phyloP scores from a whole-genome alignment of 2,113 vertebrate species.

The Brachionichthys hirsutus region DNA sequence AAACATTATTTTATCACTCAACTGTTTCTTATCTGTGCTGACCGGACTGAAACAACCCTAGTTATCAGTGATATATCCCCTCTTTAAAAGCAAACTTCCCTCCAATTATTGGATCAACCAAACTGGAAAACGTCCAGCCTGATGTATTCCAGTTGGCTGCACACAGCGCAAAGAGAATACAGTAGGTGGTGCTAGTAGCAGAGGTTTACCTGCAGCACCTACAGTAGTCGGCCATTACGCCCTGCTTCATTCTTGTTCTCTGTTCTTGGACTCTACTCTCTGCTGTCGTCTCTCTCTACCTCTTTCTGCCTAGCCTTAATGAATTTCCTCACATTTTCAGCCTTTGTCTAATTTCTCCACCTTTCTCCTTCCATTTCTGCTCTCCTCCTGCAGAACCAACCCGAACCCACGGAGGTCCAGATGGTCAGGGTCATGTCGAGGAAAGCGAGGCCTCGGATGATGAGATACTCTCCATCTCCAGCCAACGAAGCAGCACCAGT shows the following conservation, averaged over 20 bases:
- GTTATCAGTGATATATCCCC: conserved; percentile 24
- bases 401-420: conserved; percentile 80
- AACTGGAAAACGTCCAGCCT: conserved; percentile 13
- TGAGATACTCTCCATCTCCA: conserved; percentile 95
- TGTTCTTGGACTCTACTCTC: not conserved
- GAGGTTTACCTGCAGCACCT: not conserved
- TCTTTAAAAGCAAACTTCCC: not conserved
- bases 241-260: not conserved
- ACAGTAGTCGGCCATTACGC: conserved; percentile 13
- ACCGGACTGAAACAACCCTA: conserved; percentile 53
- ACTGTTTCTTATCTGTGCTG: conserved; percentile 8
- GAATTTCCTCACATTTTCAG: not conserved
- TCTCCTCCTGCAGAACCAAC: conserved; percentile 68
- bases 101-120: not conserved
- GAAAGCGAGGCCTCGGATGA: conserved; percentile 98
- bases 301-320: not conserved
- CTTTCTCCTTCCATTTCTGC: conserved; percentile 1
- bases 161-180: not conserved
- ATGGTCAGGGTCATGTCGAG: conserved; percentile 85
- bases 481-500: conserved; percentile 87
- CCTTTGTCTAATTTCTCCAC: not conserved
- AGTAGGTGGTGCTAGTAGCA: conserved; percentile 26
- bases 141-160: not conserved
- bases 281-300: not conserved
- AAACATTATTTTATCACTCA: not conserved